Evolutionary conservation across 2,113 vertebrate genomes (phyloP).

Genomic region (Amia ocellicauda): DNA sequence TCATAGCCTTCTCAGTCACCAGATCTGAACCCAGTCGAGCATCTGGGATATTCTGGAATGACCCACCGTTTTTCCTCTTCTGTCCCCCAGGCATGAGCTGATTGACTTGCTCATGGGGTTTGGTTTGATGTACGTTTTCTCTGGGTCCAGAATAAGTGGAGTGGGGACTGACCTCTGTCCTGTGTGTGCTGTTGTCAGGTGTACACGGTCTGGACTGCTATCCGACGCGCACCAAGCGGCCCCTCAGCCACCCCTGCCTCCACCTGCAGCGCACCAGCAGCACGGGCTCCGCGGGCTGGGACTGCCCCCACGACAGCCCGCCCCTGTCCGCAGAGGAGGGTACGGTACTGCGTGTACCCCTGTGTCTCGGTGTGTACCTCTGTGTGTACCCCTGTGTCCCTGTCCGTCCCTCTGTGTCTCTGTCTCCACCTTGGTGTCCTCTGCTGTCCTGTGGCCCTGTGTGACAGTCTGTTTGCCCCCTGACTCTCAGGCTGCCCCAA

Average conservation of each 20-base stretch:
- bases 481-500: slow-evolving; percentile 67
- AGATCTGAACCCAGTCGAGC: too few species aligned
- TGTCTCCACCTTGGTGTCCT: not conserved
- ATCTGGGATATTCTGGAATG: too few species aligned
- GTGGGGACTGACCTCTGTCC: too few species aligned
- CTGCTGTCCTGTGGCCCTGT: too few species aligned
- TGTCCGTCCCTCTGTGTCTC: not conserved
- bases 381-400: too few species aligned
- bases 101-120: too few species aligned
- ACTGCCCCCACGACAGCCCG: slow-evolving; percentile 62
- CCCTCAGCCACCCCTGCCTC: slow-evolving; percentile 64
- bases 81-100: too few species aligned
- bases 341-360: slow-evolving; percentile 28
- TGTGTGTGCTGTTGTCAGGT: slow-evolving; percentile 39
- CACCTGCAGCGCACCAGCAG: slow-evolving; percentile 53
- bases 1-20: too few species aligned
- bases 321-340: slow-evolving; percentile 61
- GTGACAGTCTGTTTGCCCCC: not conserved
- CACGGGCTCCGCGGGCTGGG: slow-evolving; percentile 61
- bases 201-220: slow-evolving; percentile 53
- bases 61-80: too few species aligned
- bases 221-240: slow-evolving; percentile 52
- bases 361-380: not conserved
- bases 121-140: too few species aligned
- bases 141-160: too few species aligned